These are phyloP conservation scores for Aphodius granarius DNA, from an alignment of 2,888 invertebrate species.

Conservation along the genomic window DNA sequence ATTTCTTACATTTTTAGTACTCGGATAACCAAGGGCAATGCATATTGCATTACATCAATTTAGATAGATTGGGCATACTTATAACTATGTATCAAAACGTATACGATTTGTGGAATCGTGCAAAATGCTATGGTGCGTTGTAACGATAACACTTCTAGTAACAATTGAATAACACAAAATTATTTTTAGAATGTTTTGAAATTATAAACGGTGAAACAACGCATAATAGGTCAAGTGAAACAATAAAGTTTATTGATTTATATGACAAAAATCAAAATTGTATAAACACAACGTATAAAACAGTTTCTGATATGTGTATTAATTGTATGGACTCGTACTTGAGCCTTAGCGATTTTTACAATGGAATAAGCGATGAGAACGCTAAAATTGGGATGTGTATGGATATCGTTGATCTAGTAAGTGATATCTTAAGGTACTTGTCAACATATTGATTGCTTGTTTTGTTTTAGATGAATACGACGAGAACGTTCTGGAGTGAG, in stretches of 20 bases:
- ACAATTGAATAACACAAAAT: slow-evolving; percentile 3
- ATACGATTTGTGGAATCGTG: slow-evolving; percentile 61
- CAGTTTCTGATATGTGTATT: slow-evolving; percentile 55
- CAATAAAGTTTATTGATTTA: slow-evolving; percentile 55
- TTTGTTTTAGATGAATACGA: slow-evolving; percentile 64
- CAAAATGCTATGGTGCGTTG: slow-evolving; percentile 63
- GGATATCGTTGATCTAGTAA: slow-evolving; percentile 69
- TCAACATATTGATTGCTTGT: slow-evolving; percentile 1
- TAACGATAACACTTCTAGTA: neutral
- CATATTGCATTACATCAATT: slow-evolving; percentile 60
- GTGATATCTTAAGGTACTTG: slow-evolving; percentile 39
- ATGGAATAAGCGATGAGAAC: slow-evolving; percentile 59
- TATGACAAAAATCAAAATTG: slow-evolving; percentile 56
- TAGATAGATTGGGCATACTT: slow-evolving; percentile 65
- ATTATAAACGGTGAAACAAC: slow-evolving; percentile 53
- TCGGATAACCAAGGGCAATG: slow-evolving; percentile 59
- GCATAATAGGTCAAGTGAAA: slow-evolving; percentile 54
- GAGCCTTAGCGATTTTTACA: slow-evolving; percentile 61
- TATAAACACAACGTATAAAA: slow-evolving; percentile 46
- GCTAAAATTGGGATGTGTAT: slow-evolving; percentile 65
- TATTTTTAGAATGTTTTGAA: slow-evolving; percentile 61
- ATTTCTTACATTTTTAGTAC: slow-evolving; percentile 34
- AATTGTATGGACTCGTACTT: slow-evolving; percentile 60
- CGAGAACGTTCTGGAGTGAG: slow-evolving; percentile 65
- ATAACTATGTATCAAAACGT: slow-evolving; percentile 60